Conservation (phyloP, 2,888 invertebrate species). For the Brachyopa scutellaris region DNA sequence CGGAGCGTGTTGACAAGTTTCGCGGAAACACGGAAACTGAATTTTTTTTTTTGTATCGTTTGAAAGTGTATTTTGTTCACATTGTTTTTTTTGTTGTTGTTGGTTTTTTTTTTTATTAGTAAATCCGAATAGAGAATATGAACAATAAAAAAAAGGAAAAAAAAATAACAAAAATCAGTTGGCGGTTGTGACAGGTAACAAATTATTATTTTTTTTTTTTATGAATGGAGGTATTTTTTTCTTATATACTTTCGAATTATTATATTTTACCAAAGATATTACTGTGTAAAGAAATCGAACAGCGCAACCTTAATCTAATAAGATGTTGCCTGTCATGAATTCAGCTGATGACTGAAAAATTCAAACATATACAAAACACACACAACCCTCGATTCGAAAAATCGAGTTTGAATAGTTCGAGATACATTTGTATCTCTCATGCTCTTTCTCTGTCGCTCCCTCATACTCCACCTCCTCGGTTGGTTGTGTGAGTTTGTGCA, state of each 20-base stretch:
- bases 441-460: slow-evolving; percentile 72
- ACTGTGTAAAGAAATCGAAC: slow-evolving; percentile 72
- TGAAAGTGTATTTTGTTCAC: slow-evolving; percentile 20
- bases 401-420: slow-evolving; percentile 72
- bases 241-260: slow-evolving; percentile 12
- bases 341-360: slow-evolving; percentile 82
- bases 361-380: slow-evolving; percentile 80
- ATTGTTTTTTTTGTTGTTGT: slow-evolving; percentile 8
- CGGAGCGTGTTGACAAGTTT: slow-evolving; percentile 52
- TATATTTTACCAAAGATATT: slow-evolving; percentile 41
- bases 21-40: slow-evolving; percentile 56
- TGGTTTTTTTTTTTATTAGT: too few relatives aligned
- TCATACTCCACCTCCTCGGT: slow-evolving; percentile 70
- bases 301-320: slow-evolving; percentile 78
- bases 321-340: slow-evolving; percentile 82
- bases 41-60: slow-evolving; percentile 14
- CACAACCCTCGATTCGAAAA: slow-evolving; percentile 78
- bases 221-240: neutral
- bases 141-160: too few relatives aligned
- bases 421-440: slow-evolving; percentile 71
- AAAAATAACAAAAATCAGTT: neutral
- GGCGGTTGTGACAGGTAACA: slow-evolving; percentile 32
- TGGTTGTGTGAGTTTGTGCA: slow-evolving; percentile 52
- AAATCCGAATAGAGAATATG: too few relatives aligned
- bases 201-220: slow-evolving; percentile 16